Base-by-base conservation (phyloP, 2,113 vertebrate genomes). In the Sceloporus tristichus region DNA sequence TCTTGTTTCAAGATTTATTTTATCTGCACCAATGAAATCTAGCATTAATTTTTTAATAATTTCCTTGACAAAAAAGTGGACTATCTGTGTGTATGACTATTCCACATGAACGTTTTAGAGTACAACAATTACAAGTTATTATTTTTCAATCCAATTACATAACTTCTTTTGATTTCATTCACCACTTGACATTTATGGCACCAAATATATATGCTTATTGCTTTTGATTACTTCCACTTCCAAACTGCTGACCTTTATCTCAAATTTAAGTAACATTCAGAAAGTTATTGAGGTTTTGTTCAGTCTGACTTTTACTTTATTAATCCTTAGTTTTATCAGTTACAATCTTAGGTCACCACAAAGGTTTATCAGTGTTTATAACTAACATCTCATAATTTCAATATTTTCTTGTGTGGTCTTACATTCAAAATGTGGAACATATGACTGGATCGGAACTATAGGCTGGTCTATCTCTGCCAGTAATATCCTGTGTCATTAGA, bases 221-320 rank as follows among this genome's bases (percentile, higher is more conserved):
- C 54, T 82, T 66, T 82, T 74, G 59, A 40, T 38, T 84, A 56
- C 42, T 73, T 73, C 48, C 76, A 18, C 4, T 54, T 71, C 71
- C 27, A 54, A 70, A 82, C 21, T 42, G 65, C 23, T 68, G 25
- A 83, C 81, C 38, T 84, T 34, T 84, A 54, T 68, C 19, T 56
- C 34, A 84, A 34, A 73, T 16, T 56, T 73, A 84, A 73, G 29
- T 54, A 73, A 73, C 54, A 73, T 84, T 84, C 27, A 48, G 68
- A 10, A n/a, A n/a, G 40, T 9, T 70, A 66, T 82, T 83, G 53
- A 82, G 29, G 18, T 71, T 53, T 18, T 73, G 65, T 7, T 65
- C 16, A 34, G 42, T 16, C 9, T 84, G 18, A 13, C 68, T 53
- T 83, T 29, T 5, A 38, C 53, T 80, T 71, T 74, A 74, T 74